A percentile compares a stretch with the other conserved stretches of the same genome.
phyloP scores from a whole-genome alignment of 2,888 invertebrate genomes.

The Ophioninae sp. region DNA sequence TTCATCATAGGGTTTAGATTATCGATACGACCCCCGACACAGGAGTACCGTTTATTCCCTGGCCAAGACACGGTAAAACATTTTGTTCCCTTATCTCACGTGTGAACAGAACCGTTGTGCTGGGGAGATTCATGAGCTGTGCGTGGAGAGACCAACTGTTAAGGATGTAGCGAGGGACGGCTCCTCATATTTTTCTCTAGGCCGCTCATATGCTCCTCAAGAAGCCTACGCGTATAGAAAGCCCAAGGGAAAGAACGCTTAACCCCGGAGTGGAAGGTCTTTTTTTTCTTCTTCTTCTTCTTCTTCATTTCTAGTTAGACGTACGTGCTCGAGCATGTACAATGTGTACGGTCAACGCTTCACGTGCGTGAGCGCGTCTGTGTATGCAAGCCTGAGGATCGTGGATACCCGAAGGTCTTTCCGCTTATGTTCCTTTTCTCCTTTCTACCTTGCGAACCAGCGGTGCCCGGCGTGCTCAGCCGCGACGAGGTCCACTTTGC shows the following conservation, averaged over 20 bases:
- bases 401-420: conserved; percentile 67
- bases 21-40: conserved; percentile 37
- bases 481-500: conserved; percentile 70
- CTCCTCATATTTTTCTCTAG: conserved; percentile 37
- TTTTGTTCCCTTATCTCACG: conserved; percentile 44
- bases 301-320: conserved; percentile 58
- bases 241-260: conserved; percentile 48
- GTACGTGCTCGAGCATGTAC: conserved; percentile 72
- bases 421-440: conserved; percentile 33
- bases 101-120: conserved; percentile 56
- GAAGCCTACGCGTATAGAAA: conserved; percentile 27
- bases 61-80: conserved; percentile 26
- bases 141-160: conserved; percentile 47
- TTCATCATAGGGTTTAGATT: conserved; percentile 30
- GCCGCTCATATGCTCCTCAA: conserved; percentile 37
- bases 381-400: conserved; percentile 64
- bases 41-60: conserved; percentile 46
- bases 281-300: conserved; percentile 17
- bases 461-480: conserved; percentile 60
- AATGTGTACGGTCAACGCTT: conserved; percentile 27
- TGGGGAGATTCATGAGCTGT: conserved; percentile 53
- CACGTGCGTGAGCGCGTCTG: conserved; percentile 58
- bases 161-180: conserved; percentile 38
- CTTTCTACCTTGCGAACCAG: conserved; percentile 55
- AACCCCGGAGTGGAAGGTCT: conserved; percentile 52